These are phyloP conservation scores for Ifrita kowaldi DNA, from an alignment of 2,113 vertebrate genomes.

Conservation along the genomic window DNA sequence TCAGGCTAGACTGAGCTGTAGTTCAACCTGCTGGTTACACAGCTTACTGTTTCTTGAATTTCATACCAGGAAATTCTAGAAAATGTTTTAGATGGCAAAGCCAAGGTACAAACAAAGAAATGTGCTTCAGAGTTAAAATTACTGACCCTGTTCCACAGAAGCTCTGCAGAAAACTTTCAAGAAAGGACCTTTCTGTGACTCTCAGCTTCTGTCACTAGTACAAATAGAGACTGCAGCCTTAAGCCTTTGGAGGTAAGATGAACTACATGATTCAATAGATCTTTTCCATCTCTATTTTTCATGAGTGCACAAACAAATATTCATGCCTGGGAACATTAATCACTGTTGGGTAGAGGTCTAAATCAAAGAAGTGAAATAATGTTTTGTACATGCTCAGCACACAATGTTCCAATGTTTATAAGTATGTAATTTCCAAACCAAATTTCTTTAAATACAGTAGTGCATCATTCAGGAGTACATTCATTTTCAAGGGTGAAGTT, in stretches of 20 bases:
- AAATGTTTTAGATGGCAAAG: not conserved
- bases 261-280: not conserved
- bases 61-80: not conserved
- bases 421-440: constrained; percentile 52
- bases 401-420: constrained; percentile 33
- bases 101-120: not conserved
- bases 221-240: not conserved
- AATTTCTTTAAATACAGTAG: constrained; percentile 45
- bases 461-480: constrained; percentile 8
- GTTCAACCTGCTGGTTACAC: not conserved
- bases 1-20: not conserved
- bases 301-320: constrained; percentile 17
- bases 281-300: constrained; percentile 21
- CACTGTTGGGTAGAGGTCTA: not conserved
- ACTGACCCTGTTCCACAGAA: not conserved
- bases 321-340: constrained; percentile 20
- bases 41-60: not conserved
- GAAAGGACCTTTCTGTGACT: not conserved
- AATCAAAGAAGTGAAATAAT: constrained; percentile 31
- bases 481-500: not conserved
- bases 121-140: not conserved
- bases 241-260: not conserved
- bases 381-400: constrained; percentile 13
- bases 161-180: not conserved
- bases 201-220: not conserved